Conservation (phyloP, 2,888 invertebrate genomes). For the Ectobius pallidus region DNA sequence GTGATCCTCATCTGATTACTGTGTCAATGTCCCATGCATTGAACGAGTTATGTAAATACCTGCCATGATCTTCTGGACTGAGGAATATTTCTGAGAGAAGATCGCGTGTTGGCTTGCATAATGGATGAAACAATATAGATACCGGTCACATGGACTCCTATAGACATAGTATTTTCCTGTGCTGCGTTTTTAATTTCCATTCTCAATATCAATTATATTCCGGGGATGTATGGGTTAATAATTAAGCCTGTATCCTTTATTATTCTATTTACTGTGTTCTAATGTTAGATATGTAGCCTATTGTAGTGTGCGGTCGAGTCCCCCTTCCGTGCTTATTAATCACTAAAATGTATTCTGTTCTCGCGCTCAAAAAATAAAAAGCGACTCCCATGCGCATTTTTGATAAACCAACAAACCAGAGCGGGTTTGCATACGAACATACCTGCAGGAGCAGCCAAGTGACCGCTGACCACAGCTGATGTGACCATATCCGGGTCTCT, state of each 20-base stretch:
- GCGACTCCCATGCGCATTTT: conserved; percentile 14
- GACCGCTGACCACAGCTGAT: conserved; percentile 22
- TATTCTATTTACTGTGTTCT: neutral
- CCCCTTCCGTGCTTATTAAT: conserved; percentile 27
- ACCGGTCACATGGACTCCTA: too few species aligned
- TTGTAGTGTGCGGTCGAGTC: conserved; percentile 19
- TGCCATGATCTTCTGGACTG: too few species aligned
- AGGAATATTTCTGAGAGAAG: too few species aligned
- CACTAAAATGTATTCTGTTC: conserved; percentile 30
- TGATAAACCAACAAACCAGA: conserved; percentile 26
- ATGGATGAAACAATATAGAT: too few species aligned
- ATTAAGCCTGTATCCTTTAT: neutral
- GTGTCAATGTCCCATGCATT: too few species aligned
- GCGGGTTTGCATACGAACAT: neutral
- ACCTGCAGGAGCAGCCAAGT: neutral
- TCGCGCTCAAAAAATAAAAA: conserved; percentile 16
- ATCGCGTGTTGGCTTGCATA: too few species aligned
- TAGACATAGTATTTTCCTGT: too few species aligned
- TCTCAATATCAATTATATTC: neutral
- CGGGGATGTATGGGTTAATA: conserved; percentile 12
- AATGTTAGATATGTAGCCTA: conserved; percentile 8
- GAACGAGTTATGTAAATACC: too few species aligned
- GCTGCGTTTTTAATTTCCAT: too few species aligned
- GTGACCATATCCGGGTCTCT: conserved; percentile 26
- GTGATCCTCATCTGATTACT: too few species aligned